Base-by-base conservation (phyloP, 1,140 invertebrate species). In the Dinoponera quadriceps region DNA sequence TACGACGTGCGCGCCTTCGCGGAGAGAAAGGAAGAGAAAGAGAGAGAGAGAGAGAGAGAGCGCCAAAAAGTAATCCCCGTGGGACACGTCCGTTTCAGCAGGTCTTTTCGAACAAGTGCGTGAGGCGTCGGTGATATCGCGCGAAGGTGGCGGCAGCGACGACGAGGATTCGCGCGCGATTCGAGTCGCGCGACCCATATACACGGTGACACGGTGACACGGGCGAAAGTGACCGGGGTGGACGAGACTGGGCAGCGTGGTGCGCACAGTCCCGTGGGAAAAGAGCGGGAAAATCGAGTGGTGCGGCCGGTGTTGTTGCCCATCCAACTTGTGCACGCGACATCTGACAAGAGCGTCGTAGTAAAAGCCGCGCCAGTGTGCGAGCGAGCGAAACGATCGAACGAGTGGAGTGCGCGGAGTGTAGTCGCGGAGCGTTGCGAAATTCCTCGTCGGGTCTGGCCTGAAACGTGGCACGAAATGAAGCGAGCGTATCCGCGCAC, bases 181-280 rank as follows among this genome's bases (percentile, higher is more conserved):
- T 22, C 44, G 22, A 13, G 59, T 65, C 68, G 80, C 27, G 60
- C 57, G 80, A 80, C 75, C 74, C 20, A 57, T 48, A 54, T 74
- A 75, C 81, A 59, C 63, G 66, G 75, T 87, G 86, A 77, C 86
- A 87, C 71, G 78, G 82, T 88, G 86, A 88, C 85, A 87, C 85
- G 27, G 84, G 69, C 75, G 75, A 77, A 77, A 77, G 74, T 77
- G 74, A 54, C 51, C 62, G 62, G 49, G 49, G 16, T 20, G 80
- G 25, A 7, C 11, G 5, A 33, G 29, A 33, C 29, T 33, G 29
- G 25, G 69, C 29, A 68, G 3, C 33, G 22, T 29, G 14, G 48
- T 25, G 77, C 49, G 71, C 49, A 25, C 71, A 33, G 22, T 59
- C 62, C 16, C 25, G 14, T 18, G 29, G 25, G 80, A 55, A 72